Percentiles rank a stretch among this genome's conserved stretches.
Conservation (phyloP, 2,113 vertebrate species). For the Actenoides lindsayi region DNA sequence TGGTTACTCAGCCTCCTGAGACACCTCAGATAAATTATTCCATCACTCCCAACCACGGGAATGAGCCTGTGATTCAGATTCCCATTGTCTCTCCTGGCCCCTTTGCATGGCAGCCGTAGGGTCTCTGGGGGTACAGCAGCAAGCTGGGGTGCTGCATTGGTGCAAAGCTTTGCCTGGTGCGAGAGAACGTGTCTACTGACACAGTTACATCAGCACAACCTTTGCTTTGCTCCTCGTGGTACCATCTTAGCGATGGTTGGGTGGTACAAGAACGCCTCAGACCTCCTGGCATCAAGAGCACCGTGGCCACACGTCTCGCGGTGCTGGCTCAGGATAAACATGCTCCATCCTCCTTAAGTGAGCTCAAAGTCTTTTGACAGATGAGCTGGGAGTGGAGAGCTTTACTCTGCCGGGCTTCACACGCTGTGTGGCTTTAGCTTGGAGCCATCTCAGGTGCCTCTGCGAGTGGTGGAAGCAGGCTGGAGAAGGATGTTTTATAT, state of each 20-base stretch:
- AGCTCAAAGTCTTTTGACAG: not conserved
- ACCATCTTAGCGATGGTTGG: not conserved
- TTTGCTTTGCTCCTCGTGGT: not conserved
- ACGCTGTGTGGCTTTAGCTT: rapidly evolving
- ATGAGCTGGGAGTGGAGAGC: not conserved
- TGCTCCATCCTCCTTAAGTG: not conserved
- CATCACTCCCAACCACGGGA: rapidly evolving
- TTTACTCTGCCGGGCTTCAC: not conserved
- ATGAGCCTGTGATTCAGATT: not conserved
- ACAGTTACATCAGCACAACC: not conserved
- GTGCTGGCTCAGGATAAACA: not conserved
- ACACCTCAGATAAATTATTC: not conserved
- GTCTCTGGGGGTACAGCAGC: not conserved
- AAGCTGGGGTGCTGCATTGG: not conserved
- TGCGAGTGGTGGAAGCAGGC: not conserved
- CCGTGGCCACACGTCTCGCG: rapidly evolving
- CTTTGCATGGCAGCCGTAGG: rapidly evolving
- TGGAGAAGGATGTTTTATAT: not conserved
- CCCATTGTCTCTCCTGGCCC: not conserved
- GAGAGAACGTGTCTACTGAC: not conserved
- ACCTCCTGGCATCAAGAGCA: not conserved
- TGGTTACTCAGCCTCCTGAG: not conserved
- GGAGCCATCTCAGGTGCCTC: not conserved
- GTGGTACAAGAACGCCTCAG: not conserved
- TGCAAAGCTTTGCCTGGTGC: not conserved